Evolutionary conservation across 2,888 invertebrate species (phyloP), one percentile per base, ranked within the genome.

Genomic region (Trimorus sp.): DNA sequence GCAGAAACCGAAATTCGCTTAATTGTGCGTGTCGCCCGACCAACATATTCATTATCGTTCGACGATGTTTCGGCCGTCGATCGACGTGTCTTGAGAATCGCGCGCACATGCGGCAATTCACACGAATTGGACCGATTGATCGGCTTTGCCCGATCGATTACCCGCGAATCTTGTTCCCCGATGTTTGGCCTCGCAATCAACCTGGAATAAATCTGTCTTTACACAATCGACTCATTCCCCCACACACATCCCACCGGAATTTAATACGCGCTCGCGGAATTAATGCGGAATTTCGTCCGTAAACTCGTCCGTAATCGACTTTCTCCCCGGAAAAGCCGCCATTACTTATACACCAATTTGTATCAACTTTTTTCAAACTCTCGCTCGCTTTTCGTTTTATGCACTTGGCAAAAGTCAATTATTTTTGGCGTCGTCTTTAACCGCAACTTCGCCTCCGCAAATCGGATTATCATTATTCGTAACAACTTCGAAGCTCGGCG

Each of bases 161-260:
- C 42, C n/a, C 42, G 26, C 40, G 40, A 54, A 66, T 54, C 66
- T 53, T 54, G 54, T 66, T 66, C 26, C 54, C 53, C 40, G 42
- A 53, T 66, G 54, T 66, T 66, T 66, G 42, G 54, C 54, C 42
- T 66, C 37, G 26, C 66, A 66, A 54, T 66, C 66, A 54, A 66
- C 26, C 12, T 14, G 7, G 54, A 51, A 5, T 14, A 53, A 66
- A 66, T 54, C 54, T n/a, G 26, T 66, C 54, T 53, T 15, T 54
- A 16, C 54, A 66, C 42, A 66, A 53, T 53, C 16, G 42, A 16
- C 16, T 65, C 53, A 65, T 65, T 66, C 16, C n/a, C n/a, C 26
- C 45, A 60, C 11, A 45, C 45, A 60, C 26, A 45, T 26, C 26
- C 26, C 11, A 45, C 45, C 40, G 11, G 15, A 8, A 42, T 59